These are phyloP conservation scores for Psilopsiagon aurifrons DNA, from an alignment of 2,113 vertebrate species.

Conservation along the genomic window DNA sequence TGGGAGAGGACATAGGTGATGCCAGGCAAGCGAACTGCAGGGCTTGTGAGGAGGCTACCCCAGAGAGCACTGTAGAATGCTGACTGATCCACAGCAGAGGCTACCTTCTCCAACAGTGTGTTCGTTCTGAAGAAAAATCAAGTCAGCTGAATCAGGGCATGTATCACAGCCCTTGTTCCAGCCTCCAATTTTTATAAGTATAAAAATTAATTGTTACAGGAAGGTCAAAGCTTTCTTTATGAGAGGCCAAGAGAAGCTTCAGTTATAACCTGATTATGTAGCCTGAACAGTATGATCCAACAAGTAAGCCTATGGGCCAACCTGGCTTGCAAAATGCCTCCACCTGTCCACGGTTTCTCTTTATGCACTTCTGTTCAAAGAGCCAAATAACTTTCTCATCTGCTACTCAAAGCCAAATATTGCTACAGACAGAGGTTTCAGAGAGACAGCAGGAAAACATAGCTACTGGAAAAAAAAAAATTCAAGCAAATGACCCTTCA, in stretches of 20 bases:
- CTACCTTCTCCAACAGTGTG: slow-evolving; percentile 93
- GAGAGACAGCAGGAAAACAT: neutral
- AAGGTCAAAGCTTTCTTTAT: neutral
- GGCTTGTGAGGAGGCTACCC: slow-evolving; percentile 98
- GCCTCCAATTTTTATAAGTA: neutral
- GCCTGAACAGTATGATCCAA: neutral
- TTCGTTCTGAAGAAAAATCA: slow-evolving; percentile 83
- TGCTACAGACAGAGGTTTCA: neutral
- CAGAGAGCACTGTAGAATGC: slow-evolving; percentile 97
- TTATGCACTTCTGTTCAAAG: neutral
- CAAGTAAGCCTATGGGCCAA: neutral
- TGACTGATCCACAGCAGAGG: slow-evolving; percentile 92
- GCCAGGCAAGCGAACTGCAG: slow-evolving; percentile 92
- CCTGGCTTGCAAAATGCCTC: neutral
- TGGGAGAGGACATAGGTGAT: slow-evolving; percentile 95
- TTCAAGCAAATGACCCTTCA: neutral
- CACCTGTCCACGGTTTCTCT: neutral
- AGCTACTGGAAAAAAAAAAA: neutral
- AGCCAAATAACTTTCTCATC: neutral
- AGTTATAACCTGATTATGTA: neutral
- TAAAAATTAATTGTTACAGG: neutral
- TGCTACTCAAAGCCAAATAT: neutral
- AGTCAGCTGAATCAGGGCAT: neutral
- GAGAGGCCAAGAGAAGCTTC: neutral
- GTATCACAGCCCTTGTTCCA: neutral